Evolutionary conservation across 2,797 vertebrate species (phyloP), one percentile per base, ranked within the genome.

Genomic region (Psittacula derbiana): DNA sequence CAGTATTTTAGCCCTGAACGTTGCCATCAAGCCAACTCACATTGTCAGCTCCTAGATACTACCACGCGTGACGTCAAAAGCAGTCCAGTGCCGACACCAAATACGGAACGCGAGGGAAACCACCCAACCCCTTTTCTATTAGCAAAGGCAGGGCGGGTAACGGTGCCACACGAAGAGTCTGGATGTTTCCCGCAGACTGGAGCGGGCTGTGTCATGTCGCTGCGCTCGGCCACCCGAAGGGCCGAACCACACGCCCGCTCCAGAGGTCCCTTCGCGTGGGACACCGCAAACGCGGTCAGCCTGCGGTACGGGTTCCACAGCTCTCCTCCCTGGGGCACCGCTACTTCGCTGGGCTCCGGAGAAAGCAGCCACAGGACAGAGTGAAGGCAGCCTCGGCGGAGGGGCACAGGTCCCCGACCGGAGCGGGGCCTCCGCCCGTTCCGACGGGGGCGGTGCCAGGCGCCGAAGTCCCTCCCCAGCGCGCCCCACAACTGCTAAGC

Each of bases 51-150:
- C 52, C 70, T 2, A 82, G 86, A 4, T 4, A 24, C 30, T 12
- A 21, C 83, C 65, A 12, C 0, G 36, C 1, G 14, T 70, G 86
- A 60, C 55, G 61, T 16, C 46, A 80, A 7, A 41, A 15, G 36
- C 46, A 3, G 65, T 3, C 24, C 64, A 28, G 4, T 0, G 28
- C 49, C 24, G 27, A 3, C 69, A 1, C 19, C 11, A 14, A 3
- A 10, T 1, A 1, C 31, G 0, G 52, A 6, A 4, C 4, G 46
- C 16, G 50, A 65, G 43, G 21, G 70, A 31, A 75, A 43, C 30
- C 71, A 15, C 65, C 52, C 62, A 8, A 2, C 76, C 5, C 44
- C 1, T 7, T 16, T 6, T 8, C 40, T 11, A 1, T 20, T 0
- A 11, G 83, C 72, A 36, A 10, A 58, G 23, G 4, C 31, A 7